phyloP scores from a whole-genome alignment of 2,888 invertebrate species.

The Masnerella sp. region DNA sequence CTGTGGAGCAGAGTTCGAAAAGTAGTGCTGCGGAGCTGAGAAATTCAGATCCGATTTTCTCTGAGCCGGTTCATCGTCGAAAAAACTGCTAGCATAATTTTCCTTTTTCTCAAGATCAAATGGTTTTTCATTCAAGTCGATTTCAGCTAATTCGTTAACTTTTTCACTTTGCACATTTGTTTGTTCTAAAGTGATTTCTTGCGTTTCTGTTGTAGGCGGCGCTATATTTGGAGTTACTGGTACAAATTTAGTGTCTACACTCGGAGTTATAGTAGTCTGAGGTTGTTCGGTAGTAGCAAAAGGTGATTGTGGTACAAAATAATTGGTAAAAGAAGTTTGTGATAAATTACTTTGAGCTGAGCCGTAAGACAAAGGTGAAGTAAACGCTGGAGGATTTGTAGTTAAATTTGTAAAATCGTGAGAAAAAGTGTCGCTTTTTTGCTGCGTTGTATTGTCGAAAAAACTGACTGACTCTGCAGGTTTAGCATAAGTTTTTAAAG shows the following conservation, averaged over 20 bases:
- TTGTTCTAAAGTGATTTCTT: background rate
- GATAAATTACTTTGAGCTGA: background rate
- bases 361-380: background rate
- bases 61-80: slow-evolving; percentile 25
- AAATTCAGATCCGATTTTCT: slow-evolving; percentile 54
- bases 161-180: slow-evolving; percentile 1
- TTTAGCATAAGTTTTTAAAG: slow-evolving; percentile 13
- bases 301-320: slow-evolving; percentile 5
- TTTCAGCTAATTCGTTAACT: slow-evolving; percentile 60
- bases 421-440: too few species aligned
- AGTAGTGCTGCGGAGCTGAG: slow-evolving; percentile 5
- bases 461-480: slow-evolving; percentile 1
- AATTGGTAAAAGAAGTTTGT: slow-evolving; percentile 6
- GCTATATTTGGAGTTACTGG: slow-evolving; percentile 69
- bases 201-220: slow-evolving; percentile 42
- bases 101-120: background rate
- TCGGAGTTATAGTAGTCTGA: background rate
- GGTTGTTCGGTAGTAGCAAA: background rate
- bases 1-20: slow-evolving; percentile 38
- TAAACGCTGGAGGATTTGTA: background rate
- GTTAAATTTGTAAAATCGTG: background rate
- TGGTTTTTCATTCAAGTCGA: slow-evolving; percentile 57
- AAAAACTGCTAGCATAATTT: slow-evolving; percentile 48
- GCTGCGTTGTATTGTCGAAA: slow-evolving; percentile 9
- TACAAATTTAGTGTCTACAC: slow-evolving; percentile 59